Evolutionary conservation across 2,888 invertebrate species (phyloP).

Genomic region (Cephus sareptanus): DNA sequence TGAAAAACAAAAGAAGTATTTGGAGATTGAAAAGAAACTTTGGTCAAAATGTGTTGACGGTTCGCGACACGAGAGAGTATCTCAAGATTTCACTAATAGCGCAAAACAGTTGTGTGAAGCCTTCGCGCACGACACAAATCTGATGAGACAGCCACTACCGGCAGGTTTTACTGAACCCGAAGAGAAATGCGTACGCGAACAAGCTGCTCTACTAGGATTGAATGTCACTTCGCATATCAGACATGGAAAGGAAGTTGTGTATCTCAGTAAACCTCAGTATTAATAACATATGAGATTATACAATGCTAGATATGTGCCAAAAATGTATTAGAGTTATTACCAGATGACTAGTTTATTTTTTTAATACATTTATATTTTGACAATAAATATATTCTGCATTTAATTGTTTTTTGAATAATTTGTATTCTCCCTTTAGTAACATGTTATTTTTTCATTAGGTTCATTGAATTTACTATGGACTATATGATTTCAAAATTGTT

Average conservation of each 20-base stretch:
- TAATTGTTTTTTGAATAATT: neutral
- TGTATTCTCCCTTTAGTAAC: neutral
- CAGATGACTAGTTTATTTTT: neutral
- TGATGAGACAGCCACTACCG: constrained; percentile 68
- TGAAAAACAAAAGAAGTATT: constrained; percentile 53
- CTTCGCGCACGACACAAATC: constrained; percentile 65
- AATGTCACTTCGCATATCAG: constrained; percentile 56
- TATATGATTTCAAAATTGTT: no score
- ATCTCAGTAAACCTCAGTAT: constrained; percentile 29
- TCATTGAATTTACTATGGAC: no score
- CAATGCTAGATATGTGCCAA: neutral
- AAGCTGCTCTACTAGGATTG: constrained; percentile 67
- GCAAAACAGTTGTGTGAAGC: constrained; percentile 67
- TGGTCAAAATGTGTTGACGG: constrained; percentile 59
- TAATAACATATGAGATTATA: neutral
- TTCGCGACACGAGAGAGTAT: constrained; percentile 23
- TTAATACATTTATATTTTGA: neutral
- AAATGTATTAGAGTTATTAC: neutral
- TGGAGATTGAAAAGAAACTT: constrained; percentile 58
- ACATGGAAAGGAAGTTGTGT: constrained; percentile 46
- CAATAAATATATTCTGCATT: neutral
- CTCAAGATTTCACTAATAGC: constrained; percentile 56
- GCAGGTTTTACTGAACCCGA: constrained; percentile 66
- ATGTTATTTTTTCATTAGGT: no score
- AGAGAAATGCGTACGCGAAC: constrained; percentile 66